Base-by-base conservation (phyloP, 2,888 invertebrate genomes). In the Trichacis sp. region DNA sequence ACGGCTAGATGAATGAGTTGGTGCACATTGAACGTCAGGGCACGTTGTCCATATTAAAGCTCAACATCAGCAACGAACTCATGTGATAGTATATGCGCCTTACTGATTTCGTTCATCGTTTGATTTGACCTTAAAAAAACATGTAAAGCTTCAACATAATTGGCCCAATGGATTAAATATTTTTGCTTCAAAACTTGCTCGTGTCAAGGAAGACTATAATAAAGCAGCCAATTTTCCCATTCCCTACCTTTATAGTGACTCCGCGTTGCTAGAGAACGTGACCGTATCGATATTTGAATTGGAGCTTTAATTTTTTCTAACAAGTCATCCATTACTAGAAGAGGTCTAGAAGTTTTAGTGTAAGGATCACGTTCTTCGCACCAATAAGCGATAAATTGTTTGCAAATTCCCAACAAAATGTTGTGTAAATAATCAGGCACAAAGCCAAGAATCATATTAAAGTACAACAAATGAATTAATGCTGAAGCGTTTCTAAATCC, bases 401-500 rank as follows among this genome's bases (percentile, higher is more conserved):
- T 24, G 1, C 40, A 51, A 24, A 56, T 52, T 0, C 58, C 62
- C 6, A 59, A 15, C 1, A 14, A 9, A 2, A 36, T 1, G 11
- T 14, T 12, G 18, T 59, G 62, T 56, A 66, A 54, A 11, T 42
- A 43, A 47, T 69, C 64, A 0, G 62, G 59, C 0, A 57, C 54
- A 48, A 51, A 65, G 1, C 60, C 57, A 2, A n/a, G 9, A 11
- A 69, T 54, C 1, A 64, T 56, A 4, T 64, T 46, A 38, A 62
- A 66, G 9, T 52, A 9, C 5, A 30, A 6, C 19, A 66, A 38
- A 36, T 56, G 49, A 12, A 56, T n/a, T 5, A 69, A 19, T 20
- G 42, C 18, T 11, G 61, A 51, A 1, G 53, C 49, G 8, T 11
- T n/a, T 42, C 61, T 50, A 9, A 40, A 40, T 14, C 40, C 40